Conservation (phyloP, 2,113 vertebrate species). For the Taurulus bubalis region DNA sequence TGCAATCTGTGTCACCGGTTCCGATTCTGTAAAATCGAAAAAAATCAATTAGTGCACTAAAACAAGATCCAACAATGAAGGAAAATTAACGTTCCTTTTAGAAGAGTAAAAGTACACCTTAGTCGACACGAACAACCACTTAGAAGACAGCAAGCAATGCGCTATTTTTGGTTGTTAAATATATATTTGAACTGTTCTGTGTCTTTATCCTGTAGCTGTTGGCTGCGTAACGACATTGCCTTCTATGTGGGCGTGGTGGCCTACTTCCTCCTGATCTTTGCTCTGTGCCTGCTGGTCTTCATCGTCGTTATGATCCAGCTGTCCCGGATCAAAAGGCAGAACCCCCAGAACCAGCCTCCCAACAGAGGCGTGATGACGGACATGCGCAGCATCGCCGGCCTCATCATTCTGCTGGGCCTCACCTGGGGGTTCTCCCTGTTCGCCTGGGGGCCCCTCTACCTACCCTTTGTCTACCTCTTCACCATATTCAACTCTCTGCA, state of each 20-base stretch:
- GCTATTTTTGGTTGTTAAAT: not conserved
- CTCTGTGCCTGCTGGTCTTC: constrained; percentile 92
- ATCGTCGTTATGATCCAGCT: constrained; percentile 94
- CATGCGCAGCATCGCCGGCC: constrained; percentile 89
- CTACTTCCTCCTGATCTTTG: constrained; percentile 91
- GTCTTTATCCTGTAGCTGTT: constrained; percentile 86
- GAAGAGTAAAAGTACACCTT: too few relatives aligned
- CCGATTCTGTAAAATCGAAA: not conserved
- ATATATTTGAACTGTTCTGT: not conserved
- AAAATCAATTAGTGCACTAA: too few relatives aligned
- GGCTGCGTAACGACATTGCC: constrained; percentile 87
- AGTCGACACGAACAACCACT: not conserved
- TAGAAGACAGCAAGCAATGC: too few relatives aligned
- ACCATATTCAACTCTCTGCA: constrained; percentile 94
- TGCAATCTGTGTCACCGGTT: not conserved
- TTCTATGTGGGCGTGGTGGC: constrained; percentile 95
- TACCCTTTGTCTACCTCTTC: constrained; percentile 94
- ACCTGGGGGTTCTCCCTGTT: constrained; percentile 98
- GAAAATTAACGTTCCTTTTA: too few relatives aligned
- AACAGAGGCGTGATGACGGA: constrained; percentile 87
- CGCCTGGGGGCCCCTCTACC: constrained; percentile 89
- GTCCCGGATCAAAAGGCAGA: constrained; percentile 93
- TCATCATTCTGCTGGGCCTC: constrained; percentile 93
- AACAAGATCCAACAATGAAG: too few relatives aligned
- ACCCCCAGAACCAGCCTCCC: constrained; percentile 90